Conservation (phyloP, 2,113 vertebrate species). For the Paradisaea rubra region DNA sequence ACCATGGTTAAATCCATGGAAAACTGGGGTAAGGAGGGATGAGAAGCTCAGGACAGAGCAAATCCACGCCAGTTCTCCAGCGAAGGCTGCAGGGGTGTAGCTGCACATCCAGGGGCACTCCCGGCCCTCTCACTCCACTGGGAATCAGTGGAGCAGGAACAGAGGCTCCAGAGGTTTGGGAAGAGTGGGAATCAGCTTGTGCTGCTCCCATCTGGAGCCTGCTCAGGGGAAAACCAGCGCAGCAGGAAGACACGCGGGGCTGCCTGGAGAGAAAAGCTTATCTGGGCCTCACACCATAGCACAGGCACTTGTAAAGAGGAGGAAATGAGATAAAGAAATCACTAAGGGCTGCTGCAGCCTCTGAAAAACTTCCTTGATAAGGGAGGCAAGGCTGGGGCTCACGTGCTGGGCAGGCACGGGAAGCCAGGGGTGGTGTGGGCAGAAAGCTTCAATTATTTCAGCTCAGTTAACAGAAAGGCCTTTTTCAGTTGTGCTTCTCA, state of each 20-base stretch:
- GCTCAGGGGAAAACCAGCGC: neutral
- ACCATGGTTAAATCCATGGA: neutral
- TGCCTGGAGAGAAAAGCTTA: neutral
- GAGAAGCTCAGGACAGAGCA: neutral
- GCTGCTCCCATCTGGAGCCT: neutral
- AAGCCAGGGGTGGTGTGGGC: neutral
- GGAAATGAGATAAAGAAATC: neutral
- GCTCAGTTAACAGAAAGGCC: neutral
- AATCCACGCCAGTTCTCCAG: fast-evolving
- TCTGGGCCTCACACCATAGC: neutral
- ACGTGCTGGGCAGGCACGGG: neutral
- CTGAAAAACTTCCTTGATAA: neutral
- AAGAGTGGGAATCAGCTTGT: neutral
- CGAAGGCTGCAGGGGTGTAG: fast-evolving
- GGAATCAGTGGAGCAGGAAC: neutral
- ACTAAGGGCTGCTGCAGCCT: neutral
- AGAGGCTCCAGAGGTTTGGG: neutral
- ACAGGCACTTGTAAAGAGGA: neutral
- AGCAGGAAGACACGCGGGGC: neutral
- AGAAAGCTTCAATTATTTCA: neutral
- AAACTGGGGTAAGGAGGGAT: neutral
- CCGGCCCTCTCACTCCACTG: fast-evolving
- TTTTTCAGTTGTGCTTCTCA: neutral
- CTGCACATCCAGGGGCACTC: neutral
- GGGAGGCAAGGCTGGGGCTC: neutral